Conservation (phyloP, 1,140 invertebrate genomes). For the Tachypleus tridentatus region DNA sequence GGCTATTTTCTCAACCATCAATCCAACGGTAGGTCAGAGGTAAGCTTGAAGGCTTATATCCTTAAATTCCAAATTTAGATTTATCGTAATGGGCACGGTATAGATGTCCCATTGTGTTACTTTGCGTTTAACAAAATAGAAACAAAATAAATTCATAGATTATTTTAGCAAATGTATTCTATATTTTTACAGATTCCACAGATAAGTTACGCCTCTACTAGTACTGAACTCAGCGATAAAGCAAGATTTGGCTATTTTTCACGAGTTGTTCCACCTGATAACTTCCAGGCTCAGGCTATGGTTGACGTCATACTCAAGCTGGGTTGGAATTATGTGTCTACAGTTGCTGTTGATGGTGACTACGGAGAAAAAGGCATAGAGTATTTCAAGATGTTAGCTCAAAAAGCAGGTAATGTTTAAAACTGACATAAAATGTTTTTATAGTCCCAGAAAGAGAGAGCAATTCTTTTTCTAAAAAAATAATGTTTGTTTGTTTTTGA, state of each 20-base stretch:
- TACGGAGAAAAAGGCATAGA: conserved; percentile 57
- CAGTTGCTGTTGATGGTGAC: conserved; percentile 57
- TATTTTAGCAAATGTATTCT: neutral
- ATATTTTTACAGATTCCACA: conserved; percentile 46
- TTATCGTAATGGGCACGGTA: too few species aligned
- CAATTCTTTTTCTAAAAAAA: too few species aligned
- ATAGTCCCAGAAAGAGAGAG: too few species aligned
- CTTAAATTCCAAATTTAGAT: too few species aligned
- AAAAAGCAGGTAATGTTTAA: conserved; percentile 31
- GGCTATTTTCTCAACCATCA: too few species aligned
- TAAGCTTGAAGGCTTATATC: too few species aligned
- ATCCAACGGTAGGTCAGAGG: too few species aligned
- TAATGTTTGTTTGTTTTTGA: too few species aligned
- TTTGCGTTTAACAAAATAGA: too few species aligned
- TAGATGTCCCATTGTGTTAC: too few species aligned
- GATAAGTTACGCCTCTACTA: conserved; percentile 62
- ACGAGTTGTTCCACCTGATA: conserved; percentile 56
- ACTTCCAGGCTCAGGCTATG: conserved; percentile 57
- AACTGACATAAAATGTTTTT: too few species aligned
- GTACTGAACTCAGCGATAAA: conserved; percentile 56
- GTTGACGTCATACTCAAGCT: conserved; percentile 51
- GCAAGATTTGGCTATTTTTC: conserved; percentile 59
- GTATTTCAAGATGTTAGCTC: conserved; percentile 44
- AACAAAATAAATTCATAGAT: too few species aligned
- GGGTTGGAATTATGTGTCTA: conserved; percentile 60